Evolutionary conservation across 1,140 invertebrate genomes (phyloP).

Genomic region (Drosophila sulfurigaster): DNA sequence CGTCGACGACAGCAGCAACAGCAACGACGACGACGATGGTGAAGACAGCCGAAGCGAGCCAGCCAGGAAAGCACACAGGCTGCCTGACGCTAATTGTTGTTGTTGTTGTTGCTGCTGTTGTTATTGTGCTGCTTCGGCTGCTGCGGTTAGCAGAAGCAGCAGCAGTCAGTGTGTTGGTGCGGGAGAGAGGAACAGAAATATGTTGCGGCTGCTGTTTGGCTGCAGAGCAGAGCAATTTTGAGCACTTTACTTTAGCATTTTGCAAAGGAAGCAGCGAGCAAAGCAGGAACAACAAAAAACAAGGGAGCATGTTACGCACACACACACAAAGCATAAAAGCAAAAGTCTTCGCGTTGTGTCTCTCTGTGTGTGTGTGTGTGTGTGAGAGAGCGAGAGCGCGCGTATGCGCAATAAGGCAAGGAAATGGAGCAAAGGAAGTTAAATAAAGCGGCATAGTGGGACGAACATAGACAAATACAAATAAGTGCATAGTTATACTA

Average conservation of each 20-base stretch:
- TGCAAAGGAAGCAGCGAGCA: conserved; percentile 55
- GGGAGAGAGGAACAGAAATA: conserved; percentile 35
- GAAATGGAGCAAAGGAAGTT: conserved; percentile 49
- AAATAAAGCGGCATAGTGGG: conserved; percentile 42
- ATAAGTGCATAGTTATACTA: no score
- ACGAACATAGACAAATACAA: background rate
- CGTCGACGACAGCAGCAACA: conserved; percentile 9
- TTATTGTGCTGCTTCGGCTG: conserved; percentile 22
- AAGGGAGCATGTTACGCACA: conserved; percentile 46
- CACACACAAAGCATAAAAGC: conserved; percentile 22
- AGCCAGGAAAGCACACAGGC: conserved; percentile 52
- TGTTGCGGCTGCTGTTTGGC: conserved; percentile 33
- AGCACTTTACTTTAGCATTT: conserved; percentile 66
- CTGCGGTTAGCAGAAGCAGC: conserved; percentile 9
- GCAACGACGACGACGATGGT: conserved; percentile 16
- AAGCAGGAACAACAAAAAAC: conserved; percentile 64
- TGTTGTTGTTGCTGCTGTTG: conserved; percentile 23
- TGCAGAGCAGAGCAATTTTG: conserved; percentile 54
- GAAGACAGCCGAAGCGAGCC: conserved; percentile 40
- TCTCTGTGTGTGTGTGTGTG: background rate
- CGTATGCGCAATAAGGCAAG: conserved; percentile 43
- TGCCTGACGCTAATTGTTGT: conserved; percentile 27
- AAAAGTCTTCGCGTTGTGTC: background rate
- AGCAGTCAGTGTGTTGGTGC: conserved; percentile 2
- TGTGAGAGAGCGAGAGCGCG: conserved; percentile 22